Percentiles rank a stretch among this genome's conserved stretches.
These are phyloP conservation scores for Ectemnius cavifrons DNA, from an alignment of 2,888 invertebrate genomes.

Conservation along the genomic window DNA sequence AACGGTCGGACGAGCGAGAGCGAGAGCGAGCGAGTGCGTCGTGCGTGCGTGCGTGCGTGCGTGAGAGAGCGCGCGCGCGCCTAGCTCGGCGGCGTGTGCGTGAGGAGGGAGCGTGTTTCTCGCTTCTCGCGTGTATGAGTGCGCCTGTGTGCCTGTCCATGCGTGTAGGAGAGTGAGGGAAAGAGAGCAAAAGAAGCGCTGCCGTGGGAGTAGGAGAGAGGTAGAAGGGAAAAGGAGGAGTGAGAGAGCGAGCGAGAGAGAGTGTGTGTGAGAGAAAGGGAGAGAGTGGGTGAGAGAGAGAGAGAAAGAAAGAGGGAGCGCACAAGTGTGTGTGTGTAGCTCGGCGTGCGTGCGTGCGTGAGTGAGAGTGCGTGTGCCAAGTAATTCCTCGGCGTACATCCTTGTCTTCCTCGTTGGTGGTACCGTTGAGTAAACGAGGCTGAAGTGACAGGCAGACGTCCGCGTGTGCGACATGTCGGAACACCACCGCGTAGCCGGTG, in stretches of 20 bases:
- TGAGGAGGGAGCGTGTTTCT: background rate
- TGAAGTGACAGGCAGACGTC: conserved; percentile 66
- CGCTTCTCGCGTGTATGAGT: background rate
- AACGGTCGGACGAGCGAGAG: conserved; percentile 42
- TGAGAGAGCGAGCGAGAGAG: conserved; percentile 16
- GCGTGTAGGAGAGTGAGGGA: conserved; percentile 43
- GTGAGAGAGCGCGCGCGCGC: conserved; percentile 37
- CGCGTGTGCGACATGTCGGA: conserved; percentile 80
- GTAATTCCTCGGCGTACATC: conserved; percentile 53
- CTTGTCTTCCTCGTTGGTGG: conserved; percentile 52
- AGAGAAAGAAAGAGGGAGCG: conserved; percentile 24
- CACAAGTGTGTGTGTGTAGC: conserved; percentile 32
- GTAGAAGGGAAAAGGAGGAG: conserved; percentile 28
- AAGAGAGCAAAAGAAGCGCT: conserved; percentile 13
- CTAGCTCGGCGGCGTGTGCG: conserved; percentile 32
- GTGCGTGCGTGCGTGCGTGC: conserved; percentile 37
- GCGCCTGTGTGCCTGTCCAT: conserved; percentile 20
- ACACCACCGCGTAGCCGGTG: conserved; percentile 83
- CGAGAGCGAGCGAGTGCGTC: conserved; percentile 26
- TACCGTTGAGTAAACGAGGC: conserved; percentile 58
- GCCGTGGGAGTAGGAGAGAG: conserved; percentile 17
- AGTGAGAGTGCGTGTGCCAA: conserved; percentile 50
- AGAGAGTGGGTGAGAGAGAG: background rate
- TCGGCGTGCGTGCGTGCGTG: conserved; percentile 41
- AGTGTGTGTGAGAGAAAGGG: conserved; percentile 21